Evolutionary conservation across 1,140 invertebrate genomes (phyloP), one percentile per base, ranked within the genome.

Genomic region (Microplitis mediator): DNA sequence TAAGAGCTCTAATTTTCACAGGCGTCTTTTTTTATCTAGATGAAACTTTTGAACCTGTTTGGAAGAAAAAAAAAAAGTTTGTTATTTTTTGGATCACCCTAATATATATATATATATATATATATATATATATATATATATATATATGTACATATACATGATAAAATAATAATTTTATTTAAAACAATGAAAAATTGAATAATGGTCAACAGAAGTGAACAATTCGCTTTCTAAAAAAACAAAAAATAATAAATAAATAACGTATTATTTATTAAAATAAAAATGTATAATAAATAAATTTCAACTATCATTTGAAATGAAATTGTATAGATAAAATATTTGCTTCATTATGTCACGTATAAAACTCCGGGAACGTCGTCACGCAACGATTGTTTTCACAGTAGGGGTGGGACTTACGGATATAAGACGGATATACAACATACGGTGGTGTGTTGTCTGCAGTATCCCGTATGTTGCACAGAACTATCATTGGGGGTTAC

Each of bases 401-500:
- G 84, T 84, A 83, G 64, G 58, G 71, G 60, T 62, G 64, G 34
- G 61, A 45, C 45, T 65, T 36, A 13, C 16, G 16, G 23, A 23
- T 23, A 23, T 23, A 23, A 58, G 56, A 58, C 56, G 34, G 35
- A 62, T 63, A 23, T 23, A 32, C 31, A 60, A 31, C 35, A 69
- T 39, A 68, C 32, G 23, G 52, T 66, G 63, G 50, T 52, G 32
- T 65, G 65, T 62, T 56, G 31, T 16, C n/a, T 63, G 39, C 36
- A 61, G 32, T 71, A 45, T 16, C 51, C 39, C 74, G 79, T 75
- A 75, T 78, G 75, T 81, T 78, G 50, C 0, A 5, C 23, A 14
- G 3, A 31, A 16, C 78, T 84, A 84, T 87, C 82, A 80, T 83
- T 85, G 81, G 31, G 54, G 83, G 85, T 86, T 82, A 84, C 81